phyloP scores from a whole-genome alignment of 1,140 invertebrate species.

The Camponotus pennsylvanicus region DNA sequence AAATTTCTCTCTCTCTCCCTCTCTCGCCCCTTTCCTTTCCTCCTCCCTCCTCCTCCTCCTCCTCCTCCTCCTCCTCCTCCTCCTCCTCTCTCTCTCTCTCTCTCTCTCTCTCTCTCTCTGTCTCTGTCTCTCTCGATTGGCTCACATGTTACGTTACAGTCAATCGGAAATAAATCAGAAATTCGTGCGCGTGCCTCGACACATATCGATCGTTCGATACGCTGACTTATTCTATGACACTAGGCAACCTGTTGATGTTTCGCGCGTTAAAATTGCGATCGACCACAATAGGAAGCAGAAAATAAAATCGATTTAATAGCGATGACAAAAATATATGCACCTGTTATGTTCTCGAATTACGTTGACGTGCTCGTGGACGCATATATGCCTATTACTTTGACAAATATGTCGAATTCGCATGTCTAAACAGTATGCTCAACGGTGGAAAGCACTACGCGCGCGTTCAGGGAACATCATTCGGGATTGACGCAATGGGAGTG shows the following conservation, averaged over 20 bases:
- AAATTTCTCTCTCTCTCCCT: not conserved
- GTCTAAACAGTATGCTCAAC: not conserved
- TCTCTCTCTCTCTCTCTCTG: not conserved
- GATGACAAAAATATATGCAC: not conserved
- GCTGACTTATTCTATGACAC: conserved; percentile 21
- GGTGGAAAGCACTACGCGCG: not conserved
- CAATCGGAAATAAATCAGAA: conserved; percentile 19
- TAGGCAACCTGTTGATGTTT: conserved; percentile 70
- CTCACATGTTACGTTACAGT: conserved; percentile 12
- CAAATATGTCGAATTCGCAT: not conserved
- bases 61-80: no score
- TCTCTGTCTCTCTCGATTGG: not conserved
- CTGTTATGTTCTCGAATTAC: not conserved
- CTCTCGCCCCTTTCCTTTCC: not conserved
- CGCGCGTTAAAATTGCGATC: conserved; percentile 18
- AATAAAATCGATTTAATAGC: conserved; percentile 21
- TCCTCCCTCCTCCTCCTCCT: no score
- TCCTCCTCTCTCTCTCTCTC: no score
- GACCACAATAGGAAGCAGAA: no score
- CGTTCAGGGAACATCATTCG: not conserved
- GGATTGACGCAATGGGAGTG: not conserved
- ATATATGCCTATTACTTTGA: conserved; percentile 1
- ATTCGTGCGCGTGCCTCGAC: not conserved
- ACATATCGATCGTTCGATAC: conserved; percentile 7
- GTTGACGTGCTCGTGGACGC: not conserved